Percentiles rank a stretch among this genome's conserved stretches.
Evolutionary conservation across 2,113 vertebrate genomes (phyloP).

Genomic region (Centropus bengalensis): DNA sequence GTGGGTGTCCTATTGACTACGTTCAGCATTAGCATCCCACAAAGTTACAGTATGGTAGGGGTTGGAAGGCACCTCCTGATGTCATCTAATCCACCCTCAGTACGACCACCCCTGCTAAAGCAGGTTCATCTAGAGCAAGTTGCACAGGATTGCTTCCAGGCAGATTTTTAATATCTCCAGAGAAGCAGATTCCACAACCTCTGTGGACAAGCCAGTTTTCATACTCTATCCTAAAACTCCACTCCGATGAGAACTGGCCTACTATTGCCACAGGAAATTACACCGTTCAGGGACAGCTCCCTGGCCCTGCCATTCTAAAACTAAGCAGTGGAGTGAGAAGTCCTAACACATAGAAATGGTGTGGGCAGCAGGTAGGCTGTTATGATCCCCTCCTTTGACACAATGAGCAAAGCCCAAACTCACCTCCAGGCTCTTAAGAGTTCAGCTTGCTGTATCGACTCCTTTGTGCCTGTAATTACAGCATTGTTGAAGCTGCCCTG

Average conservation of each 20-base stretch:
- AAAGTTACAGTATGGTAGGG: too few relatives aligned
- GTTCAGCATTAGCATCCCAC: background rate
- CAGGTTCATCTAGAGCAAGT: too few relatives aligned
- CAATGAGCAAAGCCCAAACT: background rate
- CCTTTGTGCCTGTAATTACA: background rate
- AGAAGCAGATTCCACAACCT: too few relatives aligned
- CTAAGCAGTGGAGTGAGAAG: background rate
- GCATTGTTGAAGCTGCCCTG: background rate
- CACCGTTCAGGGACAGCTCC: background rate
- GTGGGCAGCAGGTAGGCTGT: background rate
- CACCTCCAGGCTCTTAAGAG: background rate
- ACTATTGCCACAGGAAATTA: background rate
- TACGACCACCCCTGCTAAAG: too few relatives aligned
- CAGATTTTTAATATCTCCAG: too few relatives aligned
- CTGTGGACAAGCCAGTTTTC: background rate
- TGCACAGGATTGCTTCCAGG: too few relatives aligned
- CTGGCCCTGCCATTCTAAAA: background rate
- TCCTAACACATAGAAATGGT: background rate
- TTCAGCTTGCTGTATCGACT: background rate
- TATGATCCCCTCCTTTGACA: background rate
- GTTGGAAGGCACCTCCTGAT: too few relatives aligned
- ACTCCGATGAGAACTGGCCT: background rate
- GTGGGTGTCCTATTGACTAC: accelerated
- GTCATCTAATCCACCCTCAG: too few relatives aligned
- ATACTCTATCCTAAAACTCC: background rate